These are phyloP conservation scores for Calycopis cecrops DNA, from an alignment of 1,140 invertebrate species.

Conservation along the genomic window DNA sequence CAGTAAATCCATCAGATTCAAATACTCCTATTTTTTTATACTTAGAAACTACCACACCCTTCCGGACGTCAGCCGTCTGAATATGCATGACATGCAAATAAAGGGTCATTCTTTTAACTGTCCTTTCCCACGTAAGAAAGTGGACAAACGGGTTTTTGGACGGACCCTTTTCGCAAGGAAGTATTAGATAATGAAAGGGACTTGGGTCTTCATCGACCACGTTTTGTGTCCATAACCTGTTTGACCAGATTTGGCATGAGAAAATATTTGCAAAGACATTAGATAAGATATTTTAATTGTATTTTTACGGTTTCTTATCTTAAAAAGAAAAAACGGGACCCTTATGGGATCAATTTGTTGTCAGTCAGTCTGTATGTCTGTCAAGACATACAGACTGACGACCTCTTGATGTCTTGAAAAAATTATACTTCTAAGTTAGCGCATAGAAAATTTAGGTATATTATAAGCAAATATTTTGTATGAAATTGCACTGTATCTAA, in stretches of 20 bases:
- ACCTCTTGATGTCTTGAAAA: no score
- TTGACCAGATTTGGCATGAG: conserved; percentile 54
- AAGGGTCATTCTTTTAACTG: conserved; percentile 54
- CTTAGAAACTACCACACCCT: background rate
- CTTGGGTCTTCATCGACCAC: conserved; percentile 41
- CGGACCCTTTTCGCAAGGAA: conserved; percentile 44
- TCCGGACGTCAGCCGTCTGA: conserved; percentile 27
- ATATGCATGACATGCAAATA: conserved; percentile 49
- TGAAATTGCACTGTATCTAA: no score
- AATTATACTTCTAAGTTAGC: no score
- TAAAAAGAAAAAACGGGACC: no score
- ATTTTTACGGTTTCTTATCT: no score
- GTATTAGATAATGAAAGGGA: conserved; percentile 37
- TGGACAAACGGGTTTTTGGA: conserved; percentile 60
- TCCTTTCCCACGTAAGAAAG: conserved; percentile 59
- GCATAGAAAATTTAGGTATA: no score
- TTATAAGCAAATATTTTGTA: no score
- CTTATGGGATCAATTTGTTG: no score
- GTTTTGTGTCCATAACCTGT: conserved; percentile 66
- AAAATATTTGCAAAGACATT: conserved; percentile 26
- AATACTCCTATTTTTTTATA: background rate
- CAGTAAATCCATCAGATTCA: no score
- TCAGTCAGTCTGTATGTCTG: no score
- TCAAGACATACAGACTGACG: no score
- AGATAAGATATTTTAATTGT: no score